Conservation (phyloP, 2,888 invertebrate species). For the Melinaea menophilus region DNA sequence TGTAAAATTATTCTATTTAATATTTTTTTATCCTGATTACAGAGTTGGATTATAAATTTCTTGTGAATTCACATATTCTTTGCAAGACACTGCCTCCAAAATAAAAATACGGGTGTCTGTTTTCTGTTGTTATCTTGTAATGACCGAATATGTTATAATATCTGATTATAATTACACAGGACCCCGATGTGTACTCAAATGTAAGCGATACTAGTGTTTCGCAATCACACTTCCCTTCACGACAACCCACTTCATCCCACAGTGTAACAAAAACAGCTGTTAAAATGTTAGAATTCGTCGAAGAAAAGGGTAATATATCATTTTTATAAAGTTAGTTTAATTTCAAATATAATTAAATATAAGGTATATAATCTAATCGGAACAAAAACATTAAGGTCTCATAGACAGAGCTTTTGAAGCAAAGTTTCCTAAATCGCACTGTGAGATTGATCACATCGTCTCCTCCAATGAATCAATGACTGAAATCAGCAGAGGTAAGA, state of each 20-base stretch:
- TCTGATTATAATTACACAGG: neutral
- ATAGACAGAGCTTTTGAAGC: constrained; percentile 21
- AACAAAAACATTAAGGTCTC: constrained; percentile 13
- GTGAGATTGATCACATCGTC: constrained; percentile 17
- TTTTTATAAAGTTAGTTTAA: neutral
- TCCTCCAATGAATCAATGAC: constrained; percentile 4
- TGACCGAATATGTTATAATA: no score
- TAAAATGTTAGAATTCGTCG: constrained; percentile 43
- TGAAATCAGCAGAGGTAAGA: neutral
- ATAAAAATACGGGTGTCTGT: no score
- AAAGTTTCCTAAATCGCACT: constrained; percentile 17
- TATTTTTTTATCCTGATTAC: no score
- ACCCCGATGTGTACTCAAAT: neutral
- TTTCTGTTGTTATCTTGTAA: no score
- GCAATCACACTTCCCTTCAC: neutral
- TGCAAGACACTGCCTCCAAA: no score
- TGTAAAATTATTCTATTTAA: no score
- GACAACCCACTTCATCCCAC: neutral
- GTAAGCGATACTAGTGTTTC: neutral
- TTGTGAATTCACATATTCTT: no score
- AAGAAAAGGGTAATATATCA: constrained; percentile 38
- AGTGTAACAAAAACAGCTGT: constrained; percentile 40
- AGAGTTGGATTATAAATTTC: no score
- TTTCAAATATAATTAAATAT: neutral
- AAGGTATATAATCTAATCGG: neutral